Base-by-base conservation (phyloP, 2,113 vertebrate genomes). In the Salminus brasiliensis region DNA sequence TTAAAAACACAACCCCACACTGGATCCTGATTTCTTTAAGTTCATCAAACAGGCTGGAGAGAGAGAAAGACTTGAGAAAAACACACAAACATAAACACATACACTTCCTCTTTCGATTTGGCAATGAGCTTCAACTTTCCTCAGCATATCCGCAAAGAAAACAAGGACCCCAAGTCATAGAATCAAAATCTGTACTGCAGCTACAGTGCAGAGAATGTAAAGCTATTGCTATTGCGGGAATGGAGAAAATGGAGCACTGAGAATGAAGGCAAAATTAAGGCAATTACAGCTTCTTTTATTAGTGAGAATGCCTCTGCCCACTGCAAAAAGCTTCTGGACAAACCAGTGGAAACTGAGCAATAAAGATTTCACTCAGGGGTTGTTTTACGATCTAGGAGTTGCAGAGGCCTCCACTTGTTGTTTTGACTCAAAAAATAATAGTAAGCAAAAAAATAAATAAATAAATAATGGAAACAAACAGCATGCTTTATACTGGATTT, bases 241-340 rank as follows among this genome's bases (percentile, higher is more conserved):
- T 16, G 62, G 25, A 57, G 70, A 45, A 55, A 53, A 52, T 16
- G 27, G 11, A 49, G 72, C 18, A 3, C 47, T 53, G 60, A 55
- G 36, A 53, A 74, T 27, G 32, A 74, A 45, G 74, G 59, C 59
- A 34, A 76, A 78, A 70, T 70, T 41, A 70, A 78, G 47, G 49
- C 76, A 70, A 78, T 70, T 71, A 41, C 60, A 55, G 45, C 47
- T 75, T 73, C 55, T 53, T 43, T 80, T 47, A 71, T 57, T 72
- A 77, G 77, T 47, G n/a, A 63, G 23, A 55, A 74, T n/a, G 27
- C 72, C 32, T n/a, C 12, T n/a, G 47, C 71, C 62, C 16, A 45
- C 66, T 79, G 66, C 73, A 80, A 80, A 80, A 68, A 29, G 71
- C 47, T 80, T 41, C 82, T 81, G 78, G 69, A 84, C 43, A 69